These are phyloP conservation scores for Onychorhynchus coronatus DNA, from an alignment of 2,113 vertebrate genomes.

Conservation along the genomic window DNA sequence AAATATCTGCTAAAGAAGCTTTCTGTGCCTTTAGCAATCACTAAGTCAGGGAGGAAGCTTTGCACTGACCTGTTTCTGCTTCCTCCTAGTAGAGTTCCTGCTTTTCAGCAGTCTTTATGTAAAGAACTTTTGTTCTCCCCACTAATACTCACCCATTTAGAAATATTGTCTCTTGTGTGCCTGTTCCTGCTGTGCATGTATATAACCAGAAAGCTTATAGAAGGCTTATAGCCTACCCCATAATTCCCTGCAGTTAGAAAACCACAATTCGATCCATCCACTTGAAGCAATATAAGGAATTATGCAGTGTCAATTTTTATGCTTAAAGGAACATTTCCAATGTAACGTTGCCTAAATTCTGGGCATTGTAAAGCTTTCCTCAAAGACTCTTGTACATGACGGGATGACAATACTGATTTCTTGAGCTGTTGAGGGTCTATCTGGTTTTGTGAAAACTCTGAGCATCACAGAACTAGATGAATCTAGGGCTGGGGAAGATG, in stretches of 20 bases:
- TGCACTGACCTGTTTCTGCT: neutral
- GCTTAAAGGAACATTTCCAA: neutral
- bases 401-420: neutral
- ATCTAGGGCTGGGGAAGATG: neutral
- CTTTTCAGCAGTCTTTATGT: neutral
- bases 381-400: neutral
- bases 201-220: neutral
- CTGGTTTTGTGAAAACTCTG: neutral
- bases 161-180: neutral
- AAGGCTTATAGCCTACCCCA: neutral
- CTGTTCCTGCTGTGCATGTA: neutral
- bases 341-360: neutral
- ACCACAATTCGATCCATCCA: neutral
- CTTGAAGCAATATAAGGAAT: neutral
- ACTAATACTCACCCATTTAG: neutral
- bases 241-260: neutral
- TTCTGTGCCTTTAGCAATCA: neutral
- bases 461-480: accelerated
- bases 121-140: neutral
- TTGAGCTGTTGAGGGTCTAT: neutral
- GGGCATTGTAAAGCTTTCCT: neutral
- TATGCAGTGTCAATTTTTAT: neutral
- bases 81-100: neutral
- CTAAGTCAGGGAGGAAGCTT: neutral
- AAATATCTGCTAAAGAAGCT: neutral